phyloP scores from a whole-genome alignment of 2,888 invertebrate genomes.

The Drosophila neutralis region DNA sequence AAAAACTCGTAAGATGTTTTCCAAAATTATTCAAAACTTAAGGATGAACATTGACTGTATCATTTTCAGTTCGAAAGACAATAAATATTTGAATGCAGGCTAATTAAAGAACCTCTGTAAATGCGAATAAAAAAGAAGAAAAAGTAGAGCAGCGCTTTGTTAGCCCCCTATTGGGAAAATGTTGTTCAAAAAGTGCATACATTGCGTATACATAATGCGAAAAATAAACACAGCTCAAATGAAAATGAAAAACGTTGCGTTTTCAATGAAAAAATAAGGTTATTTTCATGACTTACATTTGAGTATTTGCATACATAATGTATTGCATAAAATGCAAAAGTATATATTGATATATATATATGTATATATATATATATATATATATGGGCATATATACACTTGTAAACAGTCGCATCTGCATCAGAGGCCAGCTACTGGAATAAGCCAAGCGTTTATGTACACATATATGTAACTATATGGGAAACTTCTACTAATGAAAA shows the following conservation, averaged over 20 bases:
- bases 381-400: background rate
- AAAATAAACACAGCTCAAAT: background rate
- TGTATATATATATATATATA: background rate
- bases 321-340: too few relatives aligned
- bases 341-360: background rate
- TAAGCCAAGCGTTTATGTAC: slow-evolving; percentile 55
- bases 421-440: slow-evolving; percentile 38
- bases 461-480: slow-evolving; percentile 15
- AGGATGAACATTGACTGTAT: too few relatives aligned
- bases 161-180: background rate
- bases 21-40: background rate
- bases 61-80: background rate
- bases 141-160: background rate
- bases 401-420: background rate
- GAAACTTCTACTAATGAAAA: slow-evolving; percentile 45
- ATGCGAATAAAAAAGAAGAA: too few relatives aligned
- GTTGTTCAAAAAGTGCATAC: too few relatives aligned
- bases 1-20: background rate
- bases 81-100: background rate
- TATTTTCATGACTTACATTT: slow-evolving; percentile 28
- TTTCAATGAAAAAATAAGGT: slow-evolving; percentile 6
- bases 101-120: background rate
- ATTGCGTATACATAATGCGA: slow-evolving; percentile 16
- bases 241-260: slow-evolving; percentile 25
- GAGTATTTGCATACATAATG: background rate